Evolutionary conservation across 2,797 vertebrate species (phyloP), one percentile per base, ranked within the genome.

Genomic region (Distichodus sexfasciatus): DNA sequence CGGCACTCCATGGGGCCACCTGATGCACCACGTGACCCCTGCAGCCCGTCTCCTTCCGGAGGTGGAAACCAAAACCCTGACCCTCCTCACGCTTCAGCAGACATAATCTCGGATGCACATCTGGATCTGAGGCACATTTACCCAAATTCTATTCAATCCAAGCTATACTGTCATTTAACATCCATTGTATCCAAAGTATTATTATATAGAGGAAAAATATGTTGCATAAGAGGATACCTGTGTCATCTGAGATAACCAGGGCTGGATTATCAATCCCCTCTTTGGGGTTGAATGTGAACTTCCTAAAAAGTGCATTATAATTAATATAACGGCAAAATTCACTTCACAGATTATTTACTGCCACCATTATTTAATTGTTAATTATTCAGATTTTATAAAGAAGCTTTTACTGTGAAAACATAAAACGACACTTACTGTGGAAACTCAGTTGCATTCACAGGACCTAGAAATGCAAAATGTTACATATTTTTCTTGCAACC

Each of bases 191-290:
- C n/a, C n/a, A n/a, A n/a, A n/a, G n/a, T n/a, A 29, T 7, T 46
- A 17, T 26, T 12, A 31, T n/a, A n/a, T 17, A 3, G 11, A 29
- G 26, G 10, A 41, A 9, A 11, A 57, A 10, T 8, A 31, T n/a
- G n/a, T 41, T n/a, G 21, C 5, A 23, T 53, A 9, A n/a, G 35
- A 15, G 19, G 8, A 74, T 58, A 93, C 92, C 91, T 33, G 85
- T 65, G 68, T 93, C 90, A 48, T 92, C 91, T 0, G 78, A 73
- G 70, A 92, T 89, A 51, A 91, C 85, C 70, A 99, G 87, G 47
- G 90, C 94, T 69, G 97, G 96, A 81, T 99, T 99, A 84, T 99
- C 97, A 3, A 99, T 97, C 19, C 96, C 97, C 82, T 94, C 89
- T 83, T 93, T 97, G 55, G 97, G 94, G 82, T 98, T 94, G 85